Evolutionary conservation across 2,888 invertebrate species (phyloP).

Genomic region (Clanis bilineata): DNA sequence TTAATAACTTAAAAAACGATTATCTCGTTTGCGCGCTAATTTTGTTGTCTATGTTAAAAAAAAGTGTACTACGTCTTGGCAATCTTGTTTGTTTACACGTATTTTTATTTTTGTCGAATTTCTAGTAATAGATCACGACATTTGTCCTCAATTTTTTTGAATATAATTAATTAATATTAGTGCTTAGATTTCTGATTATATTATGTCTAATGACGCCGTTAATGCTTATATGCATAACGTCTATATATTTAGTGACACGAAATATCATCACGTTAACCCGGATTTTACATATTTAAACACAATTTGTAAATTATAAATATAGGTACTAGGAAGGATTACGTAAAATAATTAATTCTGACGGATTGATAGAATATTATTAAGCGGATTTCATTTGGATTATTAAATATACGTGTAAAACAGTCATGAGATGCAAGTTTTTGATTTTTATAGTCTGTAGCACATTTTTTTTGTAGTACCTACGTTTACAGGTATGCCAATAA

Average conservation of each 20-base stretch:
- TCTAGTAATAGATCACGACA: background rate
- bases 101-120: background rate
- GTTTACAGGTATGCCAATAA: too few species aligned
- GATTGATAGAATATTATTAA: background rate
- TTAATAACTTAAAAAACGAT: background rate
- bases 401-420: background rate
- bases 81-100: background rate
- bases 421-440: background rate
- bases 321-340: constrained; percentile 5
- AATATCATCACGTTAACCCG: background rate
- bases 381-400: constrained; percentile 8
- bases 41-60: background rate
- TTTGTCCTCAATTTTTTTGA: background rate
- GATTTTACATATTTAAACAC: constrained; percentile 5
- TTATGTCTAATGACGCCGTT: background rate
- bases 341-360: constrained; percentile 10
- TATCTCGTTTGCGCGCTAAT: background rate
- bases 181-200: background rate
- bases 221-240: background rate
- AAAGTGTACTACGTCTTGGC: background rate
- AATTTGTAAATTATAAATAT: constrained; percentile 8
- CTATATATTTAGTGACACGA: background rate
- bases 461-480: too few species aligned
- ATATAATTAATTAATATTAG: background rate
- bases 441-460: background rate